These are phyloP conservation scores for Siderastrea siderea DNA, from an alignment of 92 coral and sea anemone species.

Conservation along the genomic window DNA sequence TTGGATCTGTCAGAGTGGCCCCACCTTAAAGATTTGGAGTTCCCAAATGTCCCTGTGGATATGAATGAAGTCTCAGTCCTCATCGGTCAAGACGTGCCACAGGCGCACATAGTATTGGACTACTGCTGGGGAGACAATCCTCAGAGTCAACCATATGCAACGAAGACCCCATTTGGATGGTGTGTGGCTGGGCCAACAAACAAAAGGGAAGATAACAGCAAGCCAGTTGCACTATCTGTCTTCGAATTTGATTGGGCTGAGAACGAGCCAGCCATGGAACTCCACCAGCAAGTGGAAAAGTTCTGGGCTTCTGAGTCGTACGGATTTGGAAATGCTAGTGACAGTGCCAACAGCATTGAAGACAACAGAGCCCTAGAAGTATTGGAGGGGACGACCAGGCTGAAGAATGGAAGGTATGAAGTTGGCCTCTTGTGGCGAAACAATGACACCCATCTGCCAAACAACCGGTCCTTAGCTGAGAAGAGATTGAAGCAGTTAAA, in stretches of 20 bases:
- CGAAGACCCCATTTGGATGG: constrained; percentile 37
- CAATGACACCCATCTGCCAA: constrained; percentile 32
- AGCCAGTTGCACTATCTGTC: constrained; percentile 60
- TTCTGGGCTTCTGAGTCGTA: constrained; percentile 66
- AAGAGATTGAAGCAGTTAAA: constrained; percentile 50
- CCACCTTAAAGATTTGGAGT: constrained; percentile 49
- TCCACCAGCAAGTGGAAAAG: constrained; percentile 61
- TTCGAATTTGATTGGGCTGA: constrained; percentile 48
- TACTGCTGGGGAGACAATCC: constrained; percentile 70
- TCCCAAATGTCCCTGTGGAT: constrained; percentile 3
- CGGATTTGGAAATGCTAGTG: constrained; percentile 47
- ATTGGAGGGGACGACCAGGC: constrained; percentile 41
- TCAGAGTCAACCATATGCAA: constrained; percentile 63
- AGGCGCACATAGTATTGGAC: constrained; percentile 69
- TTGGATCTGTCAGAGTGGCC: constrained; percentile 58
- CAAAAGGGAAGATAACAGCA: constrained; percentile 31
- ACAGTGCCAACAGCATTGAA: constrained; percentile 44
- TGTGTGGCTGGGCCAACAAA: constrained; percentile 72
- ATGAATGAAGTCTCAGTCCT: constrained; percentile 51
- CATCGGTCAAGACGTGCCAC: constrained; percentile 69
- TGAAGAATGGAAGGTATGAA: constrained; percentile 41
- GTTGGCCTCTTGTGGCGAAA: constrained; percentile 67
- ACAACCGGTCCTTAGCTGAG: constrained; percentile 64
- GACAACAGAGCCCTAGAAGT: constrained; percentile 54
- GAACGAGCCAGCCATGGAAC: constrained; percentile 18